Evolutionary conservation across 53 echinoderm and acorn worm species (phyloP).

Genomic region (Echinarachnius parma): DNA sequence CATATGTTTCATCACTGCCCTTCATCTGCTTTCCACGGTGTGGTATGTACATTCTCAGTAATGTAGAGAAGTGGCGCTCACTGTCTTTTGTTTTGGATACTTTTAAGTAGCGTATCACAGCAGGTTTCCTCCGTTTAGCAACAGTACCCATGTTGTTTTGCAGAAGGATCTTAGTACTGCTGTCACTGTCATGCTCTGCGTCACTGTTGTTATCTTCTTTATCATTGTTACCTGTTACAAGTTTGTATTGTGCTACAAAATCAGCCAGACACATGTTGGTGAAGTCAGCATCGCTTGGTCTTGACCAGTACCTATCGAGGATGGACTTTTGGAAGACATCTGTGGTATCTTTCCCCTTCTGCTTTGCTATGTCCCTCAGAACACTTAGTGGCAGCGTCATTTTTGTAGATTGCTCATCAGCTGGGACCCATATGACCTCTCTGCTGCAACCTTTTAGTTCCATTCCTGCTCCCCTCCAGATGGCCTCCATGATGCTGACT

Average conservation of each 20-base stretch:
- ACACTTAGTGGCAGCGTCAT: constrained; percentile 9
- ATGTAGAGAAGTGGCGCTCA: constrained; percentile 16
- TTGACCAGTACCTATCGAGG: constrained; percentile 13
- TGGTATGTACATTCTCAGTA: constrained; percentile 26
- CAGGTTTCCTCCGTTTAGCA: constrained; percentile 1
- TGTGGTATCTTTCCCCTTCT: constrained; percentile 2
- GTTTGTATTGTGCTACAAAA: constrained; percentile 10
- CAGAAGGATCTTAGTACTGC: background rate
- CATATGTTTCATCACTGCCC: background rate
- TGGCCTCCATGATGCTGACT: constrained; percentile 43
- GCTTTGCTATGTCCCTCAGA: constrained; percentile 10
- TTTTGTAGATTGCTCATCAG: constrained; percentile 15
- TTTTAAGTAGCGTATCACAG: constrained; percentile 14
- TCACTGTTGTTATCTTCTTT: background rate
- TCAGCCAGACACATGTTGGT: constrained; percentile 12
- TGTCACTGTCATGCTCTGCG: constrained; percentile 7
- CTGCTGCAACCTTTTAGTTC: constrained; percentile 18
- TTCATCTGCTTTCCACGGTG: constrained; percentile 9
- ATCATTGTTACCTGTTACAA: constrained; percentile 1
- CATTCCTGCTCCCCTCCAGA: constrained; percentile 26
- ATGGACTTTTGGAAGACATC: constrained; percentile 16
- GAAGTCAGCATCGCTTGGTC: constrained; percentile 7
- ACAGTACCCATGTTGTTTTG: constrained; percentile 3
- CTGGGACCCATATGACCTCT: constrained; percentile 27
- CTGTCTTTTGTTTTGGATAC: constrained; percentile 11